Conservation (phyloP, 2,113 vertebrate genomes). For the Oenanthe melanoleuca region DNA sequence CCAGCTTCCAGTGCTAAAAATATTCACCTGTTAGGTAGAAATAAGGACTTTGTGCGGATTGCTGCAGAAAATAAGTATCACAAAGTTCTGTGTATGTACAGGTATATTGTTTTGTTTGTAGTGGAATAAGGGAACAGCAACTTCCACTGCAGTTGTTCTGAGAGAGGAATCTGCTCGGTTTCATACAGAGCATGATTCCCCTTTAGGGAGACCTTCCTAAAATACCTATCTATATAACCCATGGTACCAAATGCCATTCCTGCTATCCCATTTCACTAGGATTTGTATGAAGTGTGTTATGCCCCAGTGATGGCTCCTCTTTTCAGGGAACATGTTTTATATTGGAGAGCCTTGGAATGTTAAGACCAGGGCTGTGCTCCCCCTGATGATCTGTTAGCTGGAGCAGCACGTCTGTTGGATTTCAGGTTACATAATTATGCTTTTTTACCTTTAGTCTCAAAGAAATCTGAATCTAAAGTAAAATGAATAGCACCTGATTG, state of each 20-base stretch:
- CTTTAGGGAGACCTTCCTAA: background rate
- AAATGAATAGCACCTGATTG: conserved; percentile 61
- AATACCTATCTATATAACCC: fast-evolving
- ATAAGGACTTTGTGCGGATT: background rate
- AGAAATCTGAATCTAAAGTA: conserved; percentile 54
- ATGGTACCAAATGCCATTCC: background rate
- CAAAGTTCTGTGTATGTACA: fast-evolving
- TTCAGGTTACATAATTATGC: conserved; percentile 48
- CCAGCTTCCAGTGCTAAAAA: background rate
- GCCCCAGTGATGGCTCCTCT: background rate
- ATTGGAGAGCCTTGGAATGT: background rate
- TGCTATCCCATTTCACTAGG: background rate
- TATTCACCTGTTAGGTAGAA: background rate
- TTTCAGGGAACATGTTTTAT: background rate
- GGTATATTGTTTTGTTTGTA: background rate
- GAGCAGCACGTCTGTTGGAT: conserved; percentile 6
- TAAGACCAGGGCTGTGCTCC: background rate
- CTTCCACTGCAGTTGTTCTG: background rate
- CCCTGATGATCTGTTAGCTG: conserved; percentile 4
- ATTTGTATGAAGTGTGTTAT: background rate
- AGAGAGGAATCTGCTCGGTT: background rate
- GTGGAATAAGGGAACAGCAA: background rate
- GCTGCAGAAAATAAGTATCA: background rate
- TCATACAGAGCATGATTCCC: background rate
- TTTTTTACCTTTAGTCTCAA: conserved; percentile 52